Conservation (phyloP, 2,797 vertebrate species). For the Cyclopterus lumpus region DNA sequence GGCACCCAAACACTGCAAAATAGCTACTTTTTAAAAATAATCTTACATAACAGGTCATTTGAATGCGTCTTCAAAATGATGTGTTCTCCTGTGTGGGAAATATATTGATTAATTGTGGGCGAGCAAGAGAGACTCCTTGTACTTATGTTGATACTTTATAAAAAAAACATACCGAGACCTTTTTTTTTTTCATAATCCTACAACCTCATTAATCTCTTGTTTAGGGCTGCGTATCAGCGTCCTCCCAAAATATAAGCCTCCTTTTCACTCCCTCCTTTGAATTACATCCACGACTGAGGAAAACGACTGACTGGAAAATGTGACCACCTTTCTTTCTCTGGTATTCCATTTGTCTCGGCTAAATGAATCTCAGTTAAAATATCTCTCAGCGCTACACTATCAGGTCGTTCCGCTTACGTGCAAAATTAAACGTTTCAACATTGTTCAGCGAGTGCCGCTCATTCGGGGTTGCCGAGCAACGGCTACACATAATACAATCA, state of each 20-base stretch:
- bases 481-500: conserved; percentile 69
- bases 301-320: conserved; percentile 68
- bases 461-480: conserved; percentile 73
- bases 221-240: conserved; percentile 40
- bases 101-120: neutral
- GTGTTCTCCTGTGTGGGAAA: neutral
- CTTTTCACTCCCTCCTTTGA: conserved; percentile 52
- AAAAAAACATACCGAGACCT: neutral
- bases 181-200: conserved; percentile 17
- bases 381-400: conserved; percentile 68
- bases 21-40: neutral
- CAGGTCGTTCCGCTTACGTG: conserved; percentile 51
- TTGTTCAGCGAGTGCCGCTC: conserved; percentile 65
- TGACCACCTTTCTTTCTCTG: conserved; percentile 49
- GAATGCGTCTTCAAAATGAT: neutral
- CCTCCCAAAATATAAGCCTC: conserved; percentile 36
- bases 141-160: neutral
- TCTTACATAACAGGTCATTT: neutral
- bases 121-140: neutral
- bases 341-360: conserved; percentile 67
- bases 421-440: conserved; percentile 70
- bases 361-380: conserved; percentile 68
- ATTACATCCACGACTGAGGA: conserved; percentile 51
- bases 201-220: conserved; percentile 33
- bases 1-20: conserved; percentile 1